A percentile compares a stretch with the other conserved stretches of the same genome.
Conservation (phyloP, 2,888 invertebrate species). For the Priocnemis perturbator region DNA sequence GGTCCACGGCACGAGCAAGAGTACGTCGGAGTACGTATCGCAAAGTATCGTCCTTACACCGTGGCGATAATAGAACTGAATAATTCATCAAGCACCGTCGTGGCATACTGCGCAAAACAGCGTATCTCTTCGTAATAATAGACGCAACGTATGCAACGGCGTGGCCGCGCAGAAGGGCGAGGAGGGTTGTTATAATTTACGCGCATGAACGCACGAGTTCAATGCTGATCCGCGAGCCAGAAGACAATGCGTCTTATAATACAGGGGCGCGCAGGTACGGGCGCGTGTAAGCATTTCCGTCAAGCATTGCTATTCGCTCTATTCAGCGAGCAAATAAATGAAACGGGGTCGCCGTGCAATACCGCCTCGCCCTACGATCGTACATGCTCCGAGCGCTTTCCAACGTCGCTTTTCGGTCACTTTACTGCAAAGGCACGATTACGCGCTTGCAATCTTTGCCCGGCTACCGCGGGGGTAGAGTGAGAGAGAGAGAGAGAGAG, state of each 20-base stretch:
- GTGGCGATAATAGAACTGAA: too few relatives aligned
- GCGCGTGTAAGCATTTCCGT: slow-evolving; percentile 5
- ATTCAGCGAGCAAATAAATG: slow-evolving; percentile 57
- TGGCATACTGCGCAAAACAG: slow-evolving; percentile 1
- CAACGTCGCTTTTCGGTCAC: slow-evolving; percentile 46
- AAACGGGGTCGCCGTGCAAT: slow-evolving; percentile 54
- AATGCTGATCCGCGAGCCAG: slow-evolving; percentile 28
- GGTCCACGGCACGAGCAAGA: too few relatives aligned
- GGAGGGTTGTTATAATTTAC: slow-evolving; percentile 3
- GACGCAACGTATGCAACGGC: background rate
- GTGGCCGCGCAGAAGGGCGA: background rate
- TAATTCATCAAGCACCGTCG: too few relatives aligned
- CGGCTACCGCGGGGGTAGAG: background rate
- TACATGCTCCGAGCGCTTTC: slow-evolving; percentile 40
- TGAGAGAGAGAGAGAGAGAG: too few relatives aligned
- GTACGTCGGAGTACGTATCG: too few relatives aligned
- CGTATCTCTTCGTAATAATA: background rate
- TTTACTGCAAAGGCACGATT: slow-evolving; percentile 25
- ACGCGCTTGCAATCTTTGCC: slow-evolving; percentile 4
- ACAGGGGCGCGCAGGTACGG: background rate
- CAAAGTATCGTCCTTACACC: too few relatives aligned
- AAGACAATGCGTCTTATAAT: slow-evolving; percentile 44
- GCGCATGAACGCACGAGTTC: slow-evolving; percentile 7
- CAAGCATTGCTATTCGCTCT: slow-evolving; percentile 30
- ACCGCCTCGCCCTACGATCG: slow-evolving; percentile 33